phyloP scores from a whole-genome alignment of 2,888 invertebrate species.

The Coelopa pilipes region DNA sequence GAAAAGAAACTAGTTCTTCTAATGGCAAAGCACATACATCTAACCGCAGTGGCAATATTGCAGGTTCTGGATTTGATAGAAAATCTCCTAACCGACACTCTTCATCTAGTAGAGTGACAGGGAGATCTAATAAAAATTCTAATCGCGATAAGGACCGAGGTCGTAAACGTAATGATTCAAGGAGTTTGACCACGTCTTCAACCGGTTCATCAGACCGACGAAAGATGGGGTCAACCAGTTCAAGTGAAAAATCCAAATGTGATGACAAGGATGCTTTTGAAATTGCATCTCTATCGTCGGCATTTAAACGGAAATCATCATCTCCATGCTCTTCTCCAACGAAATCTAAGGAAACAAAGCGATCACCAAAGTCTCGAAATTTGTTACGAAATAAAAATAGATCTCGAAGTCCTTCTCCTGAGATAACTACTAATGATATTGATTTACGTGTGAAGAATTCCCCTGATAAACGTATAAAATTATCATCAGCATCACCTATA shows the following conservation, averaged over 20 bases:
- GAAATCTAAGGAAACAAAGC: constrained; percentile 54
- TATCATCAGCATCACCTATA: constrained; percentile 29
- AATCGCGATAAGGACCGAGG: constrained; percentile 47
- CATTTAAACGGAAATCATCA: constrained; percentile 56
- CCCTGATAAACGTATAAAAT: constrained; percentile 47
- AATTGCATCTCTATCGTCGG: constrained; percentile 46
- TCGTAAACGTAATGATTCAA: constrained; percentile 59
- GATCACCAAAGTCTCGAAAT: constrained; percentile 45
- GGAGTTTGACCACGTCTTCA: constrained; percentile 54
- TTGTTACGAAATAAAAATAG: constrained; percentile 45
- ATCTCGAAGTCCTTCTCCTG: constrained; percentile 60
- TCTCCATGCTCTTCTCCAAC: constrained; percentile 58
- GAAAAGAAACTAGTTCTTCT: constrained; percentile 15
- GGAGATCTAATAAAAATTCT: constrained; percentile 51
- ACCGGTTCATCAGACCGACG: constrained; percentile 51
- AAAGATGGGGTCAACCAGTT: constrained; percentile 43
- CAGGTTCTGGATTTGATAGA: constrained; percentile 50
- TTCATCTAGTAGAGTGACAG: constrained; percentile 42
- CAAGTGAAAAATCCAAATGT: constrained; percentile 40
- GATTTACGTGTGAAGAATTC: constrained; percentile 45
- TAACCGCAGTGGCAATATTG: constrained; percentile 34
- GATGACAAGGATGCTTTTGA: constrained; percentile 52
- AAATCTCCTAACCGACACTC: constrained; percentile 55
- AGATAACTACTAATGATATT: constrained; percentile 38
- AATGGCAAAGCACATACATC: constrained; percentile 12